These are phyloP conservation scores for Abrostola tripartita DNA, from an alignment of 2,888 invertebrate genomes.

Conservation along the genomic window DNA sequence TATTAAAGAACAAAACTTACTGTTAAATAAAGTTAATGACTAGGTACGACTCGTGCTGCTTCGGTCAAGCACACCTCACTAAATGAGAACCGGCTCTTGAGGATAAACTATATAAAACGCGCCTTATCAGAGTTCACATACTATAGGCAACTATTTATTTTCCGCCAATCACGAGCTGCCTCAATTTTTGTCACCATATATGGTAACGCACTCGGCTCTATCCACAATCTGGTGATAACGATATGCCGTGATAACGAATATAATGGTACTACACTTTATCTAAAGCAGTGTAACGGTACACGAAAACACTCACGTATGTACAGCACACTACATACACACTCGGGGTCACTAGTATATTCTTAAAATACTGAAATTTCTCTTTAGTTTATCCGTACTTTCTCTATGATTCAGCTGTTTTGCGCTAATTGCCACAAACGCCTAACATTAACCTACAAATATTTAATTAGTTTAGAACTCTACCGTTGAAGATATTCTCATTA, in stretches of 20 bases:
- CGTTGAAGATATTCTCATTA: constrained; percentile 64
- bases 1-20: constrained; percentile 74
- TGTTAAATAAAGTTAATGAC: constrained; percentile 76
- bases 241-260: constrained; percentile 73
- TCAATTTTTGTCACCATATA: constrained; percentile 92
- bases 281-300: constrained; percentile 49
- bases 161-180: constrained; percentile 90
- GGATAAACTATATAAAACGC: constrained; percentile 87
- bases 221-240: constrained; percentile 75
- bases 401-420: constrained; percentile 74
- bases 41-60: constrained; percentile 79
- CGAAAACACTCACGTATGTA: constrained; percentile 58
- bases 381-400: constrained; percentile 72
- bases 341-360: constrained; percentile 45
- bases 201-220: constrained; percentile 88
- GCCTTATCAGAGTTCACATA: constrained; percentile 86
- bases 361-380: constrained; percentile 63
- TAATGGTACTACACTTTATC: constrained; percentile 43
- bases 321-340: constrained; percentile 34
- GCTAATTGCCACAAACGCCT: constrained; percentile 69
- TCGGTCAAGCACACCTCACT: constrained; percentile 76
- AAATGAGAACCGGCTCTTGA: constrained; percentile 82
- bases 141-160: constrained; percentile 82
- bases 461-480: constrained; percentile 70
- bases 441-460: constrained; percentile 75